Evolutionary conservation across 2,113 vertebrate genomes (phyloP).

Genomic region (Anser brachyrhynchus): DNA sequence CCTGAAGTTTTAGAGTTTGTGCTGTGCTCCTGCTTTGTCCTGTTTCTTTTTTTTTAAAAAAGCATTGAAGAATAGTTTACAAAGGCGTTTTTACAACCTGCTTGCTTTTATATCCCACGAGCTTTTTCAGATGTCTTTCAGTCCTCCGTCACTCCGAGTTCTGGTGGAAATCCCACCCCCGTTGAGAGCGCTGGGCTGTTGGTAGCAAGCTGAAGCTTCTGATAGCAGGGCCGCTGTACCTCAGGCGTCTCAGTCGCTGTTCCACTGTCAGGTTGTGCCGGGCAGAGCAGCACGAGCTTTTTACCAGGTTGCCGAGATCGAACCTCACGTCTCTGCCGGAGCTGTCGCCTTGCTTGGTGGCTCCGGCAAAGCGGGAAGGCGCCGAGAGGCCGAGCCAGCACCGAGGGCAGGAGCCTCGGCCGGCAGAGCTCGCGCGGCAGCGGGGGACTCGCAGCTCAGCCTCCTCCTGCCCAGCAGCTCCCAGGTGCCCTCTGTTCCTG

Average conservation of each 20-base stretch:
- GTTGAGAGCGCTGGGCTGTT: accelerated
- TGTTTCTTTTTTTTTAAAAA: neutral
- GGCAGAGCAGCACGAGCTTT: neutral
- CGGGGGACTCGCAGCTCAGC: neutral
- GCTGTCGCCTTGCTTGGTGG: neutral
- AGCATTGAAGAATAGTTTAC: neutral
- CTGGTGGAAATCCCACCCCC: neutral
- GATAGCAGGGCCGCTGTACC: neutral
- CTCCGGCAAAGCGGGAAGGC: neutral
- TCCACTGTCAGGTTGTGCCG: neutral
- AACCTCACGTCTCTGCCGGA: accelerated
- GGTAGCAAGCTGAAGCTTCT: accelerated
- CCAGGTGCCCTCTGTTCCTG: accelerated
- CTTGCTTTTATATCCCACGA: neutral
- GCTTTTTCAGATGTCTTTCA: neutral
- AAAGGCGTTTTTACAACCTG: too few species aligned
- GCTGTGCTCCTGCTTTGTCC: neutral
- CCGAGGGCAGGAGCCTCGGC: too few species aligned
- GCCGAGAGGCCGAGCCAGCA: too few species aligned
- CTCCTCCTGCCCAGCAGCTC: too few species aligned
- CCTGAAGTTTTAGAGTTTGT: accelerated
- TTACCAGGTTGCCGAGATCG: accelerated
- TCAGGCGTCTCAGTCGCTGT: accelerated
- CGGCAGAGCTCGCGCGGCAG: neutral
- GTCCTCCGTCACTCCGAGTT: too few species aligned